These are phyloP conservation scores for Zhuqinia jingwanae DNA, from an alignment of 2,888 invertebrate genomes.

Conservation along the genomic window DNA sequence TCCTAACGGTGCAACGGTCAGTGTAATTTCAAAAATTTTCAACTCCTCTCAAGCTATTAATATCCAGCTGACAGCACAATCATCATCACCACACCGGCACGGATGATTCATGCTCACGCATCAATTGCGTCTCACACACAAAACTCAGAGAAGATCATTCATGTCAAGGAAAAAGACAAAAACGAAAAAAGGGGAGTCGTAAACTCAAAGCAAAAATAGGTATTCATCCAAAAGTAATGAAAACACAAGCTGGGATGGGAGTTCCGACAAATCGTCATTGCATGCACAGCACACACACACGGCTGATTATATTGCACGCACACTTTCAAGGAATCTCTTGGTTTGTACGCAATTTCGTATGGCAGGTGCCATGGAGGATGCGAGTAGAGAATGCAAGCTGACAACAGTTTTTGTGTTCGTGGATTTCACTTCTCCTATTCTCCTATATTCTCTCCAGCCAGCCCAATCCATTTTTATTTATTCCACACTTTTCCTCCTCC, in stretches of 20 bases:
- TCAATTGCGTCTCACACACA: not conserved
- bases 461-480: not conserved
- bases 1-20: slow-evolving; percentile 12
- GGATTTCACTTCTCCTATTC: not conserved
- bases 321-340: no score
- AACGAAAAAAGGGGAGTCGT: no score
- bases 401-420: no score
- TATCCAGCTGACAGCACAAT: not conserved
- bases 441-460: not conserved
- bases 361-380: no score
- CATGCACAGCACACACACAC: no score
- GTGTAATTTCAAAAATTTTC: slow-evolving; percentile 9
- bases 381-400: not conserved
- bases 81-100: not conserved
- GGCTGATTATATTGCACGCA: no score
- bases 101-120: slow-evolving; percentile 9
- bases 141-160: not conserved
- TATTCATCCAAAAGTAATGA: no score
- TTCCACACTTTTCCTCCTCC: not conserved
- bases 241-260: no score
- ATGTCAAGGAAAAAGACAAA: not conserved
- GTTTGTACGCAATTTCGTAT: no score
- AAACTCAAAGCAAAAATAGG: no score
- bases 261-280: no score
- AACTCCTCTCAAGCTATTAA: not conserved